phyloP scores from a whole-genome alignment of 2,113 vertebrate genomes.

The Calypte anna region DNA sequence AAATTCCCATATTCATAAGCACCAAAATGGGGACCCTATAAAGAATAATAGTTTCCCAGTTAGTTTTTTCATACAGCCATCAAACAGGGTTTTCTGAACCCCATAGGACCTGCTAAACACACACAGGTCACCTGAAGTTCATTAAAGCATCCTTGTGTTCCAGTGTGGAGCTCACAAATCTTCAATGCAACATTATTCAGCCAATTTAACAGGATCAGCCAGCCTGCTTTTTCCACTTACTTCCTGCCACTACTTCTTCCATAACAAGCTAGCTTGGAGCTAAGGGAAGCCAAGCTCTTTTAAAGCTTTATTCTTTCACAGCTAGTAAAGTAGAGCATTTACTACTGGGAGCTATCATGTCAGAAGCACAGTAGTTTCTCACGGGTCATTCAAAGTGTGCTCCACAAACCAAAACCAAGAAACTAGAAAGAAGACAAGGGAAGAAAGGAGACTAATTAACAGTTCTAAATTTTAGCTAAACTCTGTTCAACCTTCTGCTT shows the following conservation, averaged over 20 bases:
- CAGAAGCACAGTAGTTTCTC: conserved; percentile 56
- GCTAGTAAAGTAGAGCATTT: conserved; percentile 42
- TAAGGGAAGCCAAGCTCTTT: conserved; percentile 49
- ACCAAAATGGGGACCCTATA: neutral
- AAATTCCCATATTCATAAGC: neutral
- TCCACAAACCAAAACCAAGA: conserved; percentile 42
- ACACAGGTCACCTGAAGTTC: conserved; percentile 37
- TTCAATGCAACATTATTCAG: conserved; percentile 54
- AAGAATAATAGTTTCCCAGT: neutral
- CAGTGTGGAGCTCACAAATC: conserved; percentile 1
- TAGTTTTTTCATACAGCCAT: neutral
- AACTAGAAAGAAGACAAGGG: conserved; percentile 5
- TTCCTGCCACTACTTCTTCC: conserved; percentile 44
- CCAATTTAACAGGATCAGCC: conserved; percentile 64
- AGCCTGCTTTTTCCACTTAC: conserved; percentile 44
- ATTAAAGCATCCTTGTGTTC: conserved; percentile 37
- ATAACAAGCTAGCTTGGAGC: conserved; percentile 52
- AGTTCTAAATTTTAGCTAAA: conserved; percentile 64
- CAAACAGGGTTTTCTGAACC: neutral
- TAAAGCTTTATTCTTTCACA: conserved; percentile 62
- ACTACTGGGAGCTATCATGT: conserved; percentile 60
- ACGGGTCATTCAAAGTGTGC: conserved; percentile 44
- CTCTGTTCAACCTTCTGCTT: conserved; percentile 55
- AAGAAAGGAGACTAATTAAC: conserved; percentile 57
- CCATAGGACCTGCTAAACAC: neutral